Percentiles rank a stretch among this genome's conserved stretches.
These are phyloP conservation scores for Coracias cyanogaster DNA, from an alignment of 2,797 vertebrate species.

Conservation along the genomic window DNA sequence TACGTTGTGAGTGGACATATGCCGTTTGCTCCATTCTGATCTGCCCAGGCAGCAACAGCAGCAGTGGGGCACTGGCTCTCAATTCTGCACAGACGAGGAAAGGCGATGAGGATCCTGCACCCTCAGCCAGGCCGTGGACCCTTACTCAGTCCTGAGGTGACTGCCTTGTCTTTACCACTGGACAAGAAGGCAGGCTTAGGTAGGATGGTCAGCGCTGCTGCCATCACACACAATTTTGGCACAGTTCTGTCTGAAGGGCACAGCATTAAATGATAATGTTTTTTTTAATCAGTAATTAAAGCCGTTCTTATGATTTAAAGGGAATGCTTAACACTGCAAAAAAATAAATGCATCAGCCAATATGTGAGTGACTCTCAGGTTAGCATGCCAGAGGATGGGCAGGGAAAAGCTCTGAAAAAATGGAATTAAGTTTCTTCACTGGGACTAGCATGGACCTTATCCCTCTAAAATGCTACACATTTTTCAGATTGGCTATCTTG, in stretches of 20 bases:
- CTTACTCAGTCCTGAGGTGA: neutral
- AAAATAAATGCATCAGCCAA: neutral
- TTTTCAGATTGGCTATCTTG: neutral
- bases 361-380: neutral
- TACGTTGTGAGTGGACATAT: neutral
- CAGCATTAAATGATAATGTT: neutral
- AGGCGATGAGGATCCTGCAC: fast-evolving
- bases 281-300: neutral
- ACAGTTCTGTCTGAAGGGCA: neutral
- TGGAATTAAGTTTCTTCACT: neutral
- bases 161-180: neutral
- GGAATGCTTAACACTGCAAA: neutral
- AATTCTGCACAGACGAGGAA: neutral
- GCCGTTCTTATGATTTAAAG: neutral
- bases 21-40: neutral
- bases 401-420: neutral
- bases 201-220: neutral
- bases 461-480: neutral
- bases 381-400: neutral
- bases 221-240: fast-evolving
- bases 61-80: neutral
- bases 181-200: neutral
- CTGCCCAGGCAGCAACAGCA: neutral
- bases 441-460: neutral
- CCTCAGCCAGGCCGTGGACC: neutral